Evolutionary conservation across 2,797 vertebrate genomes (phyloP), one percentile per base, ranked within the genome.

Genomic region (Crocidura indochinensis): DNA sequence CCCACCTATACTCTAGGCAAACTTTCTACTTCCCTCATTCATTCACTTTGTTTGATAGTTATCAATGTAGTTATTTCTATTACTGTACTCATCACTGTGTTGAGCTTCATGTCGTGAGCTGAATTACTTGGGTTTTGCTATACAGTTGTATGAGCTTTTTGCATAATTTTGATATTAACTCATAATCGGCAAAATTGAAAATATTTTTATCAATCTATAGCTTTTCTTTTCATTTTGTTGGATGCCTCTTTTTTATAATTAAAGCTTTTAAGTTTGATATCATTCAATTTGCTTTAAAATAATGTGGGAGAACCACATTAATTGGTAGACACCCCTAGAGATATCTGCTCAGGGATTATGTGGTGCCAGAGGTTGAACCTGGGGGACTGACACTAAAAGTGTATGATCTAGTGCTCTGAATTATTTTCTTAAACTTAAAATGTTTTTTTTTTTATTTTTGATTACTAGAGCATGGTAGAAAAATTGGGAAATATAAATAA

Each of bases 161-260:
- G 38, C 51, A 22, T 71, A 9, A 26, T 75, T 93, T 75, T 71
- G 10, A 69, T 80, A 62, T 51, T 80, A 80, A 53, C 24, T 1
- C 9, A 71, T 75, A 49, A 38, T 75, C 24, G 68, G n/a, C 27
- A 46, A 84, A 65, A 65, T 31, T 56, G 19, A 62, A 75, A 80
- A 53, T 85, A 69, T 80, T 89, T 80, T 44, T 93, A n/a, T 60
- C 24, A 60, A 29, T 85, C 53, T 7, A 2, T 71, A 17, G 44
- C 20, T 17, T 81, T n/a, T 51, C 51, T 75, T 93, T 93, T 79
- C 17, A 88, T 85, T 85, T 68, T 75, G 29, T 51, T 44, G 74
- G 27, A 56, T 19, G 49, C 49, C 78, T 84, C 31, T 68, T 68
- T 68, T 68, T 5, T 26, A 26, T 24, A 26, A 26, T 20, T 19